Evolutionary conservation across 2,888 invertebrate species (phyloP).

Genomic region (Leptinotarsa haldemani): DNA sequence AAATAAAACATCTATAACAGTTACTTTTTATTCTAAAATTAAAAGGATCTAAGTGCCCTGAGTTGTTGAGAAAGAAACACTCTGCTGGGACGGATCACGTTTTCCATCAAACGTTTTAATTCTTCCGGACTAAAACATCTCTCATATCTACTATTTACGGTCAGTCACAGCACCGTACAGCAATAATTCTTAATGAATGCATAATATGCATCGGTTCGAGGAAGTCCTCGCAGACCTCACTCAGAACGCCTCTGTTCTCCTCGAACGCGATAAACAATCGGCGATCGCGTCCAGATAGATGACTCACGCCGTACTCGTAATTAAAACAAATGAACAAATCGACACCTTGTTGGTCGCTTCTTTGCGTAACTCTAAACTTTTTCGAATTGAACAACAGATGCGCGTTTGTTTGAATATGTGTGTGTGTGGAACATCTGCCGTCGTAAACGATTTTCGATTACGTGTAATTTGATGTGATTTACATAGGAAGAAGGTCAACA

Average conservation of each 20-base stretch:
- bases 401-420: constrained; percentile 24
- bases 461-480: constrained; percentile 29
- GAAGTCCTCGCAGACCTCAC: constrained; percentile 43
- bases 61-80: too few relatives aligned
- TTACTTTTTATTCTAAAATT: too few relatives aligned
- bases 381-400: constrained; percentile 36
- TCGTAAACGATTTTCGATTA: constrained; percentile 29
- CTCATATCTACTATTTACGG: constrained; percentile 24
- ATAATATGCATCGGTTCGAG: constrained; percentile 50
- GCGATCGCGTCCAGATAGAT: constrained; percentile 19
- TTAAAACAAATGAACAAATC: constrained; percentile 45
- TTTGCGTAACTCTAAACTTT: constrained; percentile 42
- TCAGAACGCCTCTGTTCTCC: constrained; percentile 23
- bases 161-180: constrained; percentile 20
- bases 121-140: constrained; percentile 1
- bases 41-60: too few relatives aligned
- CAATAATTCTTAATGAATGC: constrained; percentile 28
- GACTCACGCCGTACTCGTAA: constrained; percentile 30
- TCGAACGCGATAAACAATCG: constrained; percentile 12
- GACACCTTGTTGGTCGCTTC: constrained; percentile 39
- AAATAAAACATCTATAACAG: too few relatives aligned
- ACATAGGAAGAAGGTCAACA: constrained; percentile 32
- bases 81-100: too few relatives aligned
- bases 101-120: background rate
- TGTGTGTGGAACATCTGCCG: constrained; percentile 31